Conservation (phyloP, 2,113 vertebrate species). For the Speoplatyrhinus poulsoni region DNA sequence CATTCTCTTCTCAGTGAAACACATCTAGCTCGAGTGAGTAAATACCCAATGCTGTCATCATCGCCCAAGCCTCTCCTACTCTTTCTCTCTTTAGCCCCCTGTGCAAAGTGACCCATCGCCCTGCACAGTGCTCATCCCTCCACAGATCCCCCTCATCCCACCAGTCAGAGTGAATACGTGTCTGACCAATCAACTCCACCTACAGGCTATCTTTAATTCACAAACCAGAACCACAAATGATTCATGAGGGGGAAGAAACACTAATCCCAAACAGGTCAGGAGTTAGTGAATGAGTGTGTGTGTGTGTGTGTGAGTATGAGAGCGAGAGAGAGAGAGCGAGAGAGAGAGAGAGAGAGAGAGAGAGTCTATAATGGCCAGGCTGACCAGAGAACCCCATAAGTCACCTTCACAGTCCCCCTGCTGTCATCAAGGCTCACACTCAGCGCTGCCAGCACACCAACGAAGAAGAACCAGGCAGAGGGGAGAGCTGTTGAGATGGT, state of each 20-base stretch:
- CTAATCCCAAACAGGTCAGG: conserved; percentile 20
- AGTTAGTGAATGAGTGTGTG: conserved; percentile 20
- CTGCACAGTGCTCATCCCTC: background rate
- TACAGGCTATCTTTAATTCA: conserved; percentile 66
- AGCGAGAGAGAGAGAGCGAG: background rate
- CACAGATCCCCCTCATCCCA: conserved; percentile 14
- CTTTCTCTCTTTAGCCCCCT: background rate
- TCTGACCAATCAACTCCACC: conserved; percentile 46
- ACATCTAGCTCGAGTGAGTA: too few relatives aligned
- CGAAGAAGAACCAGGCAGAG: too few relatives aligned
- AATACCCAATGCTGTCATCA: background rate
- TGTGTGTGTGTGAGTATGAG: background rate
- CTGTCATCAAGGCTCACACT: conserved; percentile 2
- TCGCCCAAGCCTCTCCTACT: background rate
- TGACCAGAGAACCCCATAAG: conserved; percentile 3
- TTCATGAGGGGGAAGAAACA: conserved; percentile 46
- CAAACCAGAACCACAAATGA: conserved; percentile 67
- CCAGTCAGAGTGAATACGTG: conserved; percentile 56
- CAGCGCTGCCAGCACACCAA: too few relatives aligned
- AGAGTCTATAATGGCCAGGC: conserved; percentile 5
- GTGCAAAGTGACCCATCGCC: background rate
- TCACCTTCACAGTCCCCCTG: conserved; percentile 31
- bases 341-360: background rate
- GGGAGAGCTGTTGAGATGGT: background rate
- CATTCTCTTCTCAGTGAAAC: too few relatives aligned